A percentile compares a stretch with the other conserved stretches of the same genome.
phyloP scores from a whole-genome alignment of 2,888 invertebrate species.

The Hyalella azteca region DNA sequence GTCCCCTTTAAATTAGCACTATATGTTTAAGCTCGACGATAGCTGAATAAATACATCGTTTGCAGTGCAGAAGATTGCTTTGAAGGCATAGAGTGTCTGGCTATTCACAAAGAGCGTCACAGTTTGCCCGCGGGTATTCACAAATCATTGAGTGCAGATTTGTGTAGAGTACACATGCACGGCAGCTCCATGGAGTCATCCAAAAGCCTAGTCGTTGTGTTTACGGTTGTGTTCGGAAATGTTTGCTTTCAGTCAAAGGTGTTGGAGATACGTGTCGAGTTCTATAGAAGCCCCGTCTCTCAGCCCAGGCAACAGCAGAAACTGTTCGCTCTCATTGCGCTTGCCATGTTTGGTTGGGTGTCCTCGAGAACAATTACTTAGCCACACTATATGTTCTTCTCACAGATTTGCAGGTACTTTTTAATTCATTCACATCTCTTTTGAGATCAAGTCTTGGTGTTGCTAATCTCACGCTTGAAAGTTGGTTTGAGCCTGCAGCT shows the following conservation, averaged over 20 bases:
- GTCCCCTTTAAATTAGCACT: too few relatives aligned
- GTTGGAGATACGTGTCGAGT: constrained; percentile 17
- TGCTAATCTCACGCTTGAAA: constrained; percentile 21
- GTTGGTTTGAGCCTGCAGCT: neutral
- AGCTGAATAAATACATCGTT: neutral
- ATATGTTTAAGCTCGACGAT: too few relatives aligned
- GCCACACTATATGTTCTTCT: constrained; percentile 24
- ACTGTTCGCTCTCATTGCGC: constrained; percentile 12
- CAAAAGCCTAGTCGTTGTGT: neutral
- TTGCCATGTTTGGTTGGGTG: neutral
- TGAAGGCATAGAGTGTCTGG: too few relatives aligned
- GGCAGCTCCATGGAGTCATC: constrained; percentile 18
- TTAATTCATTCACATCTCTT: neutral
- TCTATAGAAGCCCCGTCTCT: constrained; percentile 13
- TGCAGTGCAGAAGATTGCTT: neutral
- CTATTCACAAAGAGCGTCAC: constrained; percentile 9
- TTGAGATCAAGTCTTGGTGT: constrained; percentile 1
- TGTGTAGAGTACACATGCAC: neutral
- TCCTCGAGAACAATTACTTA: constrained; percentile 9
- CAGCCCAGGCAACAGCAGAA: neutral
- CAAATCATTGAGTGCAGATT: constrained; percentile 17
- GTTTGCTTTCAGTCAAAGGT: constrained; percentile 21
- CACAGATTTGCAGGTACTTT: constrained; percentile 17
- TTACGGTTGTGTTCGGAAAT: constrained; percentile 14
- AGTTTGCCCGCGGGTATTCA: neutral